Conservation (phyloP, 2,113 vertebrate genomes). For the Cepphus grylle region DNA sequence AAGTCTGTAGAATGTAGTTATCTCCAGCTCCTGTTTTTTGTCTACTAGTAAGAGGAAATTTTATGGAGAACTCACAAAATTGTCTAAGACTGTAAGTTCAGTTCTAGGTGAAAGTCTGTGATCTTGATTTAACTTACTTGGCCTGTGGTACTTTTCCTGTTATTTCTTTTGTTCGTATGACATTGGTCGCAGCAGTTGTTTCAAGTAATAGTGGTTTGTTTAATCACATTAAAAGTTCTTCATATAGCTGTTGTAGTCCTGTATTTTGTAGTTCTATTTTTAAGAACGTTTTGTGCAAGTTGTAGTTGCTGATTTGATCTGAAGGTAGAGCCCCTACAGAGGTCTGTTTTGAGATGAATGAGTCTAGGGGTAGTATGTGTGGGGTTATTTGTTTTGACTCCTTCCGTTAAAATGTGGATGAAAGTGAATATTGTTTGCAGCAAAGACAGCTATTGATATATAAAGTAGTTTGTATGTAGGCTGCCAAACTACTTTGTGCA, state of each 20-base stretch:
- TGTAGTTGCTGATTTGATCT: neutral
- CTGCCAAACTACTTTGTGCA: neutral
- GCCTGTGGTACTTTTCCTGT: neutral
- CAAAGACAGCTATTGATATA: neutral
- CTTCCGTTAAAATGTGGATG: neutral
- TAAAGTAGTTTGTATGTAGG: neutral
- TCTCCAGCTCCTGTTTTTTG: slow-evolving; percentile 26
- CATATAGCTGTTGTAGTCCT: neutral
- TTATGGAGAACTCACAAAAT: neutral
- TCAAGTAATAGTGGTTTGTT: neutral
- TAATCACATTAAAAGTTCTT: neutral
- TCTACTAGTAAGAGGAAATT: neutral
- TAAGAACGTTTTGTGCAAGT: neutral
- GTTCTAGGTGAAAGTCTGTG: neutral
- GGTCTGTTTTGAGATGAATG: neutral
- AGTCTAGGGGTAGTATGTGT: neutral
- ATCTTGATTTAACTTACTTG: neutral
- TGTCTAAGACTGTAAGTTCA: neutral
- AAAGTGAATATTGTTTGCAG: neutral
- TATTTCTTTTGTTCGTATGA: neutral
- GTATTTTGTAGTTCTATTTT: neutral
- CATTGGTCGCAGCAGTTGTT: neutral
- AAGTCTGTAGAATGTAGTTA: neutral
- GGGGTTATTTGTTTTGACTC: neutral
- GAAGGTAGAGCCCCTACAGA: neutral